Percentiles rank a stretch among this genome's conserved stretches.
phyloP scores from a whole-genome alignment of 1,140 invertebrate species.

The Neodiprion pinetum region DNA sequence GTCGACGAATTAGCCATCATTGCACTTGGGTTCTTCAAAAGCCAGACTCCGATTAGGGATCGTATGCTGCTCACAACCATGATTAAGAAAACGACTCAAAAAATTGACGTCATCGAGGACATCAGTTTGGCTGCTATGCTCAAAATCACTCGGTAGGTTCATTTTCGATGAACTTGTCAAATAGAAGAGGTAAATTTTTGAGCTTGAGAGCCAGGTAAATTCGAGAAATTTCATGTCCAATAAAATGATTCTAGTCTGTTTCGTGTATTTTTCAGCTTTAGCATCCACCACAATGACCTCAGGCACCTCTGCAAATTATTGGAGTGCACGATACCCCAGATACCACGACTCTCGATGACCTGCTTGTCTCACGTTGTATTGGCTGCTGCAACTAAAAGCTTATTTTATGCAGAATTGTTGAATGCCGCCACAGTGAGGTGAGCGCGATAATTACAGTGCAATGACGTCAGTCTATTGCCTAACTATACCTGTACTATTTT shows the following conservation, averaged over 20 bases:
- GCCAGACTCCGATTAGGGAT: slow-evolving; percentile 59
- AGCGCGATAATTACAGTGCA: slow-evolving; percentile 24
- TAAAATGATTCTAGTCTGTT: neutral
- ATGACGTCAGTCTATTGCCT: neutral
- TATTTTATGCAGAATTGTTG: slow-evolving; percentile 51
- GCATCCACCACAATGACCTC: neutral
- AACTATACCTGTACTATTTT: slow-evolving; percentile 22
- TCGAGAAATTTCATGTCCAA: slow-evolving; percentile 19
- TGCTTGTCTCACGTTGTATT: slow-evolving; percentile 64
- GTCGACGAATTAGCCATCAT: slow-evolving; percentile 63
- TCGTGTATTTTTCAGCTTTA: slow-evolving; percentile 27
- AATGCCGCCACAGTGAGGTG: slow-evolving; percentile 53
- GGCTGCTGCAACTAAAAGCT: slow-evolving; percentile 55
- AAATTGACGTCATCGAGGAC: slow-evolving; percentile 57
- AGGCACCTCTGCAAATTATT: neutral
- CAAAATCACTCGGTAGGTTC: slow-evolving; percentile 50
- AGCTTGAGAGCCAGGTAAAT: neutral
- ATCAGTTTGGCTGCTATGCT: slow-evolving; percentile 61
- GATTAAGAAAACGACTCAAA: slow-evolving; percentile 45
- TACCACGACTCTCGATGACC: slow-evolving; percentile 50
- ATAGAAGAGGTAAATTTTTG: neutral
- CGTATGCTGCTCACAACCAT: slow-evolving; percentile 53
- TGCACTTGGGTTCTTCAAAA: slow-evolving; percentile 67
- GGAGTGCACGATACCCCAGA: neutral
- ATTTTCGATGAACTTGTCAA: neutral